Conservation (phyloP, 2,888 invertebrate species). For the Caenorhabditis doughertyi region DNA sequence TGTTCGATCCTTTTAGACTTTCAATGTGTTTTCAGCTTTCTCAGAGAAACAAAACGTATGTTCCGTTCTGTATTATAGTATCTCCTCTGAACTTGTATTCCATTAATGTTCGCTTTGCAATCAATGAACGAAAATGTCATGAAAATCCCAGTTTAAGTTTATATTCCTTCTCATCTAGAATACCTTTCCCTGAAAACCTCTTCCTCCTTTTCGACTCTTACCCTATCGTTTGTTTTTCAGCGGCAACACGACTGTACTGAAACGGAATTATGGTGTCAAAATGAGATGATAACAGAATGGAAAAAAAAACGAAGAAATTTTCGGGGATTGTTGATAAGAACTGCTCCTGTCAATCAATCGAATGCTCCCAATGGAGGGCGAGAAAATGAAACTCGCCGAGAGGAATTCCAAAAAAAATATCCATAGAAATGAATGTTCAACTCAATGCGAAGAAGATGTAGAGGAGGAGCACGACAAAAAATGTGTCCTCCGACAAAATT, state of each 20-base stretch:
- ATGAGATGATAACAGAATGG: not conserved
- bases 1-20: too few species aligned
- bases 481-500: constrained; percentile 15
- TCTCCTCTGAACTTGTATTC: too few species aligned
- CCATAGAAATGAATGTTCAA: constrained; percentile 14
- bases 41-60: too few species aligned
- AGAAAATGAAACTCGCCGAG: not conserved
- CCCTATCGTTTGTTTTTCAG: not conserved
- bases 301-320: not conserved
- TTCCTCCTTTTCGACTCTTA: not conserved
- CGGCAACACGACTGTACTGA: not conserved
- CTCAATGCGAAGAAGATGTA: not conserved
- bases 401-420: not conserved
- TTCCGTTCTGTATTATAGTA: too few species aligned
- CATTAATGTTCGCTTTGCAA: too few species aligned
- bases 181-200: too few species aligned
- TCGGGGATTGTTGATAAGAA: constrained; percentile 3
- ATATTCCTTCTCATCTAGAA: too few species aligned
- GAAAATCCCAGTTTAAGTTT: too few species aligned
- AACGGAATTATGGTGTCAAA: constrained; percentile 8
- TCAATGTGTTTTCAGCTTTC: too few species aligned
- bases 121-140: too few species aligned
- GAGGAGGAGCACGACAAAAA: not conserved
- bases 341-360: not conserved
- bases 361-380: not conserved